These are phyloP conservation scores for Thalassophryne amazonica DNA, from an alignment of 2,797 vertebrate species.

Conservation along the genomic window DNA sequence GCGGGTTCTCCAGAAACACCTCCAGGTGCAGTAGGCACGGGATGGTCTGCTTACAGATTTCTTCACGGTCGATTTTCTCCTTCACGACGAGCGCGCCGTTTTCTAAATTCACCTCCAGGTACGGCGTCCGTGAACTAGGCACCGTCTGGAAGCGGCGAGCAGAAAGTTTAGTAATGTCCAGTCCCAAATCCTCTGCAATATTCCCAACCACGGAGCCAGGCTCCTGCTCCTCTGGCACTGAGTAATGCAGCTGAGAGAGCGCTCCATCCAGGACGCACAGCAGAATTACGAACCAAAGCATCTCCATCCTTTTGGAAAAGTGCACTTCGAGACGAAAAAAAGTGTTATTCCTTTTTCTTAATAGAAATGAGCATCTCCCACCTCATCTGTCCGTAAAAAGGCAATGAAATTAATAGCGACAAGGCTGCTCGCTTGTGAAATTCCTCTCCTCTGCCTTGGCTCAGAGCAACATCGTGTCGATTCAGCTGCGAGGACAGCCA, in stretches of 20 bases:
- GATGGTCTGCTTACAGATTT: conserved; percentile 91
- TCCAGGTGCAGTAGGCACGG: conserved; percentile 94
- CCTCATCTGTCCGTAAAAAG: conserved; percentile 67
- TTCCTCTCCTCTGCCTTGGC: conserved; percentile 61
- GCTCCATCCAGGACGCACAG: conserved; percentile 87
- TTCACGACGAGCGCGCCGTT: conserved; percentile 93
- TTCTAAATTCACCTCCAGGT: conserved; percentile 95
- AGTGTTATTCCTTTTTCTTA: conserved; percentile 67
- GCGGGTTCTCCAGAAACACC: conserved; percentile 95
- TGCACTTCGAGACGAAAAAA: conserved; percentile 59
- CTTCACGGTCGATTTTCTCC: conserved; percentile 95
- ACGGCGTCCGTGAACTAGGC: conserved; percentile 91
- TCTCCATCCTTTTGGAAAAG: conserved; percentile 75
- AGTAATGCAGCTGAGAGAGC: conserved; percentile 91
- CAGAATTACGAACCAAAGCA: conserved; percentile 88
- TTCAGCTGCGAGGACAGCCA: conserved; percentile 74
- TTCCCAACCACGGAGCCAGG: conserved; percentile 97
- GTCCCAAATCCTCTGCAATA: conserved; percentile 96
- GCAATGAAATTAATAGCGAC: conserved; percentile 45
- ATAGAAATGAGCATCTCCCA: conserved; percentile 57
- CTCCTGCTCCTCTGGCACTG: conserved; percentile 95
- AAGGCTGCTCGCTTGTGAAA: conserved; percentile 56
- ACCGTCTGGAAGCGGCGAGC: conserved; percentile 94
- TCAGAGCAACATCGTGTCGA: conserved; percentile 74
- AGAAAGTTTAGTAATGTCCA: conserved; percentile 99